Percentiles rank a stretch among this genome's conserved stretches.
These are phyloP conservation scores for Megaptera novaeangliae DNA, from an alignment of 2,113 vertebrate species.

Conservation along the genomic window DNA sequence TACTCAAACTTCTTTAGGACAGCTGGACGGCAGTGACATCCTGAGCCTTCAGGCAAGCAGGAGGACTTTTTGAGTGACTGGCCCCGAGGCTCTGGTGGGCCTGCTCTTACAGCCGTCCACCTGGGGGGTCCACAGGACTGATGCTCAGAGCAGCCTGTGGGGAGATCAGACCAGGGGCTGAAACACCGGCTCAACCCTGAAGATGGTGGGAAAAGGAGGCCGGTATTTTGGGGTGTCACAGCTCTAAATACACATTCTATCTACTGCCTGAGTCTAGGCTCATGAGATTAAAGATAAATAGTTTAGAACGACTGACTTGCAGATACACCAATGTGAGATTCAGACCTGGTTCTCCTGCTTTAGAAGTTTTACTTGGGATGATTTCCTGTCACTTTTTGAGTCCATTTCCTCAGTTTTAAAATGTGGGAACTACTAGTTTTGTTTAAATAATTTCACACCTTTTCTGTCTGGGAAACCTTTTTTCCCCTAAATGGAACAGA, in stretches of 20 bases:
- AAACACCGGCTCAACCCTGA: accelerated
- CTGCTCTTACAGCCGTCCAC: accelerated
- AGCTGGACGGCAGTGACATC: not conserved
- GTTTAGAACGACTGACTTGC: not conserved
- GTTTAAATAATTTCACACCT: not conserved
- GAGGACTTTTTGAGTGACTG: not conserved
- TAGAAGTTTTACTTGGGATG: not conserved
- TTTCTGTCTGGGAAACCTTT: not conserved
- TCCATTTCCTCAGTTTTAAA: not conserved
- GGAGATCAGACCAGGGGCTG: accelerated
- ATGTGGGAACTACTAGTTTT: not conserved
- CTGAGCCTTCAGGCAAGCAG: not conserved
- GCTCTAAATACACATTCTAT: not conserved
- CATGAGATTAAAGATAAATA: not conserved
- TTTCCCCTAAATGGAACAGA: not conserved
- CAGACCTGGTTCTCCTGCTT: not conserved
- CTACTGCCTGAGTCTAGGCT: not conserved
- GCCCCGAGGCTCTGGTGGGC: not conserved
- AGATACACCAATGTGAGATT: accelerated
- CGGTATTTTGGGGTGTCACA: accelerated
- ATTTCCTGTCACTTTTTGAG: not conserved
- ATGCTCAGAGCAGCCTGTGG: not conserved
- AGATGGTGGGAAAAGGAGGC: not conserved
- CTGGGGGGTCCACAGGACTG: accelerated
- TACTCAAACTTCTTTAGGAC: not conserved